phyloP scores from a whole-genome alignment of 2,797 vertebrate genomes.

The Benthosema pterotum region DNA sequence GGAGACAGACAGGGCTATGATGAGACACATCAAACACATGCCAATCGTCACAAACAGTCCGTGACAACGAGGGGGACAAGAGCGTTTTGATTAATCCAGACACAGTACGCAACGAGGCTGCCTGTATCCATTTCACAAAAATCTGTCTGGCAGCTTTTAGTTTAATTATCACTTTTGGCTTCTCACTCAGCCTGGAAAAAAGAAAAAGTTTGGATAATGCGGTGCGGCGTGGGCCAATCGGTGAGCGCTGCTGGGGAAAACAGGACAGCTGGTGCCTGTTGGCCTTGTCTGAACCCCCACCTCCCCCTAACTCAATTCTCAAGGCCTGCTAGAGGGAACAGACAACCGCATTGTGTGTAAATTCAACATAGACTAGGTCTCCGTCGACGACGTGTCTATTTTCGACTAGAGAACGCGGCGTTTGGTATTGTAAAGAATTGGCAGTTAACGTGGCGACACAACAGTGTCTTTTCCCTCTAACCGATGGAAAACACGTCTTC shows the following conservation, averaged over 20 bases:
- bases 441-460: neutral
- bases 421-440: slow-evolving; percentile 10
- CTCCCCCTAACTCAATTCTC: slow-evolving; percentile 26
- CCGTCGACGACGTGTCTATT: neutral
- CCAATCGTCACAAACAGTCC: too few relatives aligned
- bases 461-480: slow-evolving; percentile 1
- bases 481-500: slow-evolving; percentile 8
- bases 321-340: slow-evolving; percentile 12
- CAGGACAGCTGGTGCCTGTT: slow-evolving; percentile 11
- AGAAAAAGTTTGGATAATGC: neutral
- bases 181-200: neutral
- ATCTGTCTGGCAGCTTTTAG: slow-evolving; percentile 6
- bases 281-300: neutral
- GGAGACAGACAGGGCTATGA: too few relatives aligned
- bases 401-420: neutral
- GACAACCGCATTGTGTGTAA: slow-evolving; percentile 17
- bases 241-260: neutral
- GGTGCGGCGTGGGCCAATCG: neutral
- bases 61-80: too few relatives aligned
- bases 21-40: too few relatives aligned
- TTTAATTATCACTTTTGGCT: slow-evolving; percentile 1
- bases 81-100: too few relatives aligned
- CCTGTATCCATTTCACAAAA: too few relatives aligned
- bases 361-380: slow-evolving; percentile 17
- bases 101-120: too few relatives aligned